These are phyloP conservation scores for Heliothis peltigera DNA, from an alignment of 2,888 invertebrate genomes.

Conservation along the genomic window DNA sequence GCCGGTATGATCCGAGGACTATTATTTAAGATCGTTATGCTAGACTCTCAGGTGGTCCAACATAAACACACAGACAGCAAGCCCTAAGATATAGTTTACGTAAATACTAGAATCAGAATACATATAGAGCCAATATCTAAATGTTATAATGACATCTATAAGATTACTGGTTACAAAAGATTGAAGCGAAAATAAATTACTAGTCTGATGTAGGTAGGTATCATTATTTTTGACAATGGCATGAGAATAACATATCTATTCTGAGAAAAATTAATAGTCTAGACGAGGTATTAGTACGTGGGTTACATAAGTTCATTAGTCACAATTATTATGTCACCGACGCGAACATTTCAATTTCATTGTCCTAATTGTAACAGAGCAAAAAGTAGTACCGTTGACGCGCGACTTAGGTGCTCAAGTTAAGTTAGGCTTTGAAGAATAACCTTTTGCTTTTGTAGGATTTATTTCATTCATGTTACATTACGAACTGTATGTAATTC, in stretches of 20 bases:
- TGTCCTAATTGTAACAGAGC: neutral
- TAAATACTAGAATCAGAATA: slow-evolving; percentile 24
- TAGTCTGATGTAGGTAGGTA: neutral
- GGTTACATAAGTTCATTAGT: slow-evolving; percentile 28
- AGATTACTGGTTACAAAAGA: neutral
- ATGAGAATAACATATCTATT: neutral
- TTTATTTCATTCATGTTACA: slow-evolving; percentile 14
- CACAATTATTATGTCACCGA: slow-evolving; percentile 13
- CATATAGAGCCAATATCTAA: slow-evolving; percentile 7
- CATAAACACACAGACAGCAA: slow-evolving; percentile 44
- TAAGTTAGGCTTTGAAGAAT: slow-evolving; percentile 11
- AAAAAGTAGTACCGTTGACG: neutral
- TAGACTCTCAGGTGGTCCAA: slow-evolving; percentile 47
- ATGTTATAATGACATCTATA: neutral
- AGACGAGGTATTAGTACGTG: slow-evolving; percentile 16
- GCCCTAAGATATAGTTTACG: slow-evolving; percentile 19
- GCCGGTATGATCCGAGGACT: slow-evolving; percentile 48
- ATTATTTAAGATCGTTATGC: slow-evolving; percentile 60
- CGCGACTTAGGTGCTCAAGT: neutral
- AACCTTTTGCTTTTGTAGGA: neutral
- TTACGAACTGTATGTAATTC: slow-evolving; percentile 27
- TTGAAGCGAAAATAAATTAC: neutral
- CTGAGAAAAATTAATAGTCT: slow-evolving; percentile 5
- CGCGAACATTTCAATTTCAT: slow-evolving; percentile 11
- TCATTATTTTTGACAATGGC: slow-evolving; percentile 7